These are phyloP conservation scores for Tigriopus japonicus DNA, from an alignment of 1,140 invertebrate genomes.

Conservation along the genomic window DNA sequence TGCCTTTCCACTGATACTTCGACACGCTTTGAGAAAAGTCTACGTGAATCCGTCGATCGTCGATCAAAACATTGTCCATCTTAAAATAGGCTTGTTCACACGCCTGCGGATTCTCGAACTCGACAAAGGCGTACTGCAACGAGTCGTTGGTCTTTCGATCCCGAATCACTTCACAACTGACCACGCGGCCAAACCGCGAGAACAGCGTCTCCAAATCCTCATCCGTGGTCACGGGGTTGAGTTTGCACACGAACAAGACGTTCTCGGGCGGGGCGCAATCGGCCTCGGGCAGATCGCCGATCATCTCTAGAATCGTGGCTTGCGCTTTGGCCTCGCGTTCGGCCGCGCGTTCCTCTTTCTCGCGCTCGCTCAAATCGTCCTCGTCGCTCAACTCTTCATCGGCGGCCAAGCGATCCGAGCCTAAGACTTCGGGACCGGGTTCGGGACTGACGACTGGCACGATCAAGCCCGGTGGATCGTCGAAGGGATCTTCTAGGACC, in stretches of 20 bases:
- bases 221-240: conserved; percentile 97
- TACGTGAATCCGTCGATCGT: conserved; percentile 94
- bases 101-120: conserved; percentile 82
- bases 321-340: conserved; percentile 84
- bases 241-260: conserved; percentile 96
- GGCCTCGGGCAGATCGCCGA: conserved; percentile 90
- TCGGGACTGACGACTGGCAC: conserved; percentile 69
- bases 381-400: conserved; percentile 89
- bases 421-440: conserved; percentile 42
- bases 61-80: conserved; percentile 99
- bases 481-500: conserved; percentile 86
- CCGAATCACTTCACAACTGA: conserved; percentile 85
- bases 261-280: conserved; percentile 97
- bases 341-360: conserved; percentile 70
- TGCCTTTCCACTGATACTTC: conserved; percentile 69
- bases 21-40: conserved; percentile 98
- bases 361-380: conserved; percentile 54
- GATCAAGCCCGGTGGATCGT: conserved; percentile 55
- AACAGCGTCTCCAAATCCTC: conserved; percentile 97
- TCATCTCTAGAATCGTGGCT: conserved; percentile 94
- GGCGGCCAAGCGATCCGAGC: conserved; percentile 71
- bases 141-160: conserved; percentile 84
- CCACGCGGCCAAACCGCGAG: conserved; percentile 29
- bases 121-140: conserved; percentile 96
- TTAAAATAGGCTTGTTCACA: conserved; percentile 99